A percentile compares a stretch with the other conserved stretches of the same genome.
phyloP scores from a whole-genome alignment of 2,888 invertebrate genomes.

The Agonopterix alstromeriana region DNA sequence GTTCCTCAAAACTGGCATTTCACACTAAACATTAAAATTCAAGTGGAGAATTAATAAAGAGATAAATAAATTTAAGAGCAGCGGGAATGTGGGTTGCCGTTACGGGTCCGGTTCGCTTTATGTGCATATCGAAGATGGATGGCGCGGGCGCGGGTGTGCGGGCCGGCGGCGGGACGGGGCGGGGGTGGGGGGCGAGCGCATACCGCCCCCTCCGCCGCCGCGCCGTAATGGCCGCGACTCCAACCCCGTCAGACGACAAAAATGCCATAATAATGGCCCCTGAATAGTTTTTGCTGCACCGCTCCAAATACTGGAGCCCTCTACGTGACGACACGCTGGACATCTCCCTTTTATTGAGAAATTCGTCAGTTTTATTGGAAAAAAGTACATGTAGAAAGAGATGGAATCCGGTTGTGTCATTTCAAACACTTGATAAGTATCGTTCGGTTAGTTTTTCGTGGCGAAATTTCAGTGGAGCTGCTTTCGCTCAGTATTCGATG shows the following conservation, averaged over 20 bases:
- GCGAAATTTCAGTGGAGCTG: slow-evolving; percentile 62
- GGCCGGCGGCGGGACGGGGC: slow-evolving; percentile 24
- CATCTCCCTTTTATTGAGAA: slow-evolving; percentile 76
- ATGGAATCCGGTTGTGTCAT: slow-evolving; percentile 75
- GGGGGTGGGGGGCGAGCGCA: slow-evolving; percentile 22
- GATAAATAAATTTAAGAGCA: slow-evolving; percentile 75
- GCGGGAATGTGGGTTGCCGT: slow-evolving; percentile 72
- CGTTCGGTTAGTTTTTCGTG: slow-evolving; percentile 59
- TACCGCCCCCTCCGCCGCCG: slow-evolving; percentile 36
- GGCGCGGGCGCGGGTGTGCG: slow-evolving; percentile 47
- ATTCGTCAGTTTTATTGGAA: slow-evolving; percentile 73
- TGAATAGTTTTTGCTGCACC: slow-evolving; percentile 74
- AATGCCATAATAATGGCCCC: slow-evolving; percentile 76
- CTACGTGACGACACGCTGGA: slow-evolving; percentile 69
- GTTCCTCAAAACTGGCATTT: slow-evolving; percentile 24
- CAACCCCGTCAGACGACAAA: slow-evolving; percentile 75
- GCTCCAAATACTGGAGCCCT: slow-evolving; percentile 69
- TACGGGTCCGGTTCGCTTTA: slow-evolving; percentile 71
- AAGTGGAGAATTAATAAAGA: slow-evolving; percentile 73
- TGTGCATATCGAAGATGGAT: slow-evolving; percentile 76
- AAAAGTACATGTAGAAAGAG: slow-evolving; percentile 56
- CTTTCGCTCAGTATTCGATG: slow-evolving; percentile 64
- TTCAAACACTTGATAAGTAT: slow-evolving; percentile 78
- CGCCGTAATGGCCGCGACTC: slow-evolving; percentile 68
- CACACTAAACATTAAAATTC: slow-evolving; percentile 61